These are phyloP conservation scores for Plagodis pulveraria DNA, from an alignment of 2,888 invertebrate genomes.

Conservation along the genomic window DNA sequence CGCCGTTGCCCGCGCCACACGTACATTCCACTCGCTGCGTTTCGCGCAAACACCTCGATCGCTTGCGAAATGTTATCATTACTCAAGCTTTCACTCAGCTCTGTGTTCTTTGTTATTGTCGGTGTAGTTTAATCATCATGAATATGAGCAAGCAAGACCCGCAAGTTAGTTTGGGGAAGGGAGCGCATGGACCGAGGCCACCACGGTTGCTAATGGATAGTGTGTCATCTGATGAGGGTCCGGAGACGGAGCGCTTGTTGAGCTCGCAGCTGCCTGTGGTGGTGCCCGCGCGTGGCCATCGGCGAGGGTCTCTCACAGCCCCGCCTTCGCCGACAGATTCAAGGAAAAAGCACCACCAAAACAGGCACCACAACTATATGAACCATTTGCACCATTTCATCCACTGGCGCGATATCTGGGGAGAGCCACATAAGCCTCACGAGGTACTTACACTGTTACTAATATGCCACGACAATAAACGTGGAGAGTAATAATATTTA, in stretches of 20 bases:
- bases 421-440: slow-evolving; percentile 73
- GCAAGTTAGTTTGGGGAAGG: slow-evolving; percentile 58
- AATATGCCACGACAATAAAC: slow-evolving; percentile 23
- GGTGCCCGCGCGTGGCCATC: slow-evolving; percentile 53
- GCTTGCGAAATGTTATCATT: slow-evolving; percentile 65
- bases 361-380: slow-evolving; percentile 73
- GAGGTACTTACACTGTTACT: slow-evolving; percentile 61
- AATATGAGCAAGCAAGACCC: slow-evolving; percentile 70
- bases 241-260: slow-evolving; percentile 74
- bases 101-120: slow-evolving; percentile 44
- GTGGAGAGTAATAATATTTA: slow-evolving; percentile 31
- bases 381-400: slow-evolving; percentile 78
- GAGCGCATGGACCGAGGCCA: slow-evolving; percentile 60
- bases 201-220: slow-evolving; percentile 71
- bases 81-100: slow-evolving; percentile 42
- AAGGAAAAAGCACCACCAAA: slow-evolving; percentile 68
- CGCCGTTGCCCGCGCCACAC: slow-evolving; percentile 61
- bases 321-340: slow-evolving; percentile 81
- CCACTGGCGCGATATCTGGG: slow-evolving; percentile 81
- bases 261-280: slow-evolving; percentile 60
- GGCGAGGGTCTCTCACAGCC: slow-evolving; percentile 75
- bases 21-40: slow-evolving; percentile 44
- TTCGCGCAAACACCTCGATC: slow-evolving; percentile 39
- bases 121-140: slow-evolving; percentile 50
- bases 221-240: slow-evolving; percentile 77